Percentiles rank a stretch among this genome's conserved stretches.
Evolutionary conservation across 2,888 invertebrate species (phyloP).

Genomic region (Ferrisia virgata): DNA sequence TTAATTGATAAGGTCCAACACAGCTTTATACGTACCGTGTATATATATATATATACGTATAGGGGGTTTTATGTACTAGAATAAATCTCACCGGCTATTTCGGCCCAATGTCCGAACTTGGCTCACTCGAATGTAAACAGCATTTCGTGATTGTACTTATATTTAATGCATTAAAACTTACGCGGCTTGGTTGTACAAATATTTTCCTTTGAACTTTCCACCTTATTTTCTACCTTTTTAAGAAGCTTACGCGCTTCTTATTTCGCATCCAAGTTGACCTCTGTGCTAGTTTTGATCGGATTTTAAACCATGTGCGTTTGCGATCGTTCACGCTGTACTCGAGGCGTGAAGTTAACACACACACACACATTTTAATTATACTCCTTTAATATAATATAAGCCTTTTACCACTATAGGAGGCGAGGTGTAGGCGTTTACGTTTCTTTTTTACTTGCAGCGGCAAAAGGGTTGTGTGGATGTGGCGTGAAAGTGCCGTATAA

Average conservation of each 20-base stretch:
- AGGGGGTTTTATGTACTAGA: neutral
- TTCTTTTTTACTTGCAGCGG: neutral
- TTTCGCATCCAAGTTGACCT: neutral
- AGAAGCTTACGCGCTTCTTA: conserved; percentile 24
- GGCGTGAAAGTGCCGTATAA: neutral
- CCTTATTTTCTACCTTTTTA: conserved; percentile 41
- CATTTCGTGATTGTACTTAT: conserved; percentile 44
- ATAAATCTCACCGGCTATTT: conserved; percentile 35
- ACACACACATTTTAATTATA: neutral
- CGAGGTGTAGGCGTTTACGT: neutral
- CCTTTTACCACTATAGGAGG: too few relatives aligned
- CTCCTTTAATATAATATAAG: neutral
- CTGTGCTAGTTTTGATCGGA: neutral
- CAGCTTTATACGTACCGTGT: neutral
- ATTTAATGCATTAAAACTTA: conserved; percentile 44
- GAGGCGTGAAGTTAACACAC: neutral
- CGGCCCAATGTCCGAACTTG: conserved; percentile 21
- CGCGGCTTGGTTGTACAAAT: conserved; percentile 29
- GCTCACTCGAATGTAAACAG: conserved; percentile 37
- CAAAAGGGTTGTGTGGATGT: neutral
- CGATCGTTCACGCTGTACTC: neutral
- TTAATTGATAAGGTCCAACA: conserved; percentile 13
- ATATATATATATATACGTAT: neutral
- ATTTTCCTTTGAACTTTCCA: conserved; percentile 38
- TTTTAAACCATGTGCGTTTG: conserved; percentile 25